These are phyloP conservation scores for Rhagoletis pomonella DNA, from an alignment of 1,140 invertebrate species.

Conservation along the genomic window DNA sequence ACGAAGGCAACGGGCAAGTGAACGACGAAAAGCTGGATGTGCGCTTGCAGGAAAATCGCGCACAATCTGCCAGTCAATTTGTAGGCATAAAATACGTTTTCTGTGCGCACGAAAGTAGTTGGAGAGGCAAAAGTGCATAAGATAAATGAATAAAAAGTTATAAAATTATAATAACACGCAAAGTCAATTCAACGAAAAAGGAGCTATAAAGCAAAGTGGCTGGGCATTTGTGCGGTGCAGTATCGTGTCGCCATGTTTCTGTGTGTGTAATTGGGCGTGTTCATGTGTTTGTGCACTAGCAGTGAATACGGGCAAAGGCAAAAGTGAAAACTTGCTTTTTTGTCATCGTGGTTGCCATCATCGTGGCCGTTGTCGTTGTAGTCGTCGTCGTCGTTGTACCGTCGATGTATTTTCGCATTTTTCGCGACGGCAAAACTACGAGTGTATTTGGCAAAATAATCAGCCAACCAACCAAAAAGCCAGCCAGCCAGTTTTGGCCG, in stretches of 20 bases:
- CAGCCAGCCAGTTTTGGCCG: constrained; percentile 36
- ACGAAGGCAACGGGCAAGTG: not conserved
- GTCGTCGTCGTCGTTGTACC: constrained; percentile 50
- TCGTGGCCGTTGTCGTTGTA: constrained; percentile 34
- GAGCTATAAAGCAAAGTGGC: constrained; percentile 35
- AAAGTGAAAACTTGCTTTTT: constrained; percentile 58
- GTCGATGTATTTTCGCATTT: constrained; percentile 49
- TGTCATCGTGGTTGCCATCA: constrained; percentile 32
- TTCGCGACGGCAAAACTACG: constrained; percentile 49
- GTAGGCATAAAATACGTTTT: not conserved
- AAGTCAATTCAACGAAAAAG: constrained; percentile 40
- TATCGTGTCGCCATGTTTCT: constrained; percentile 32
- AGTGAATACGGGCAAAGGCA: constrained; percentile 43
- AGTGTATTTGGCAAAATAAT: constrained; percentile 27
- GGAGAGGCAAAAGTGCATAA: constrained; percentile 34
- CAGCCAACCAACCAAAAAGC: constrained; percentile 36
- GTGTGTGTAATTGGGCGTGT: constrained; percentile 42
- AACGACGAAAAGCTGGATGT: constrained; percentile 26
- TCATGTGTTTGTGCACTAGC: constrained; percentile 25
- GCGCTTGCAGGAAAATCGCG: not conserved
- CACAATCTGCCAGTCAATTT: not conserved
- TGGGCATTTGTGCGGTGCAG: constrained; percentile 34
- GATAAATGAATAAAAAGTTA: constrained; percentile 41
- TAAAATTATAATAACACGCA: constrained; percentile 25
- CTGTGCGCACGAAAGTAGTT: not conserved